These are phyloP conservation scores for Climacteris rufus DNA, from an alignment of 2,113 vertebrate genomes.

Conservation along the genomic window DNA sequence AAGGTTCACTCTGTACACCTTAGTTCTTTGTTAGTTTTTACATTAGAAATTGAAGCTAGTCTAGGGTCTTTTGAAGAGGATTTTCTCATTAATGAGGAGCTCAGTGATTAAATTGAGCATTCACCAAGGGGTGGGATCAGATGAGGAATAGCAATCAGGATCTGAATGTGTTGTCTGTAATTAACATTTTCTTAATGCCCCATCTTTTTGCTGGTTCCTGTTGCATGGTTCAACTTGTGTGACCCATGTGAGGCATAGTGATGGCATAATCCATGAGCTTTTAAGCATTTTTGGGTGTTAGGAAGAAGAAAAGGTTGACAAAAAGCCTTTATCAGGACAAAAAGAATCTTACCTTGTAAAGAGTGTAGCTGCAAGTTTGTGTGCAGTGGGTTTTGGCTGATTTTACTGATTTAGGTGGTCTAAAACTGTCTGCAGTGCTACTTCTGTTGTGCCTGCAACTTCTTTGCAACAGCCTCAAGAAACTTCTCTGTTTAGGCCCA, in stretches of 20 bases:
- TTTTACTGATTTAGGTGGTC: neutral
- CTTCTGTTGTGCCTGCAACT: no score
- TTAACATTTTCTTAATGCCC: accelerated
- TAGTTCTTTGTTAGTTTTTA: neutral
- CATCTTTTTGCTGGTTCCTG: neutral
- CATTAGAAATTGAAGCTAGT: neutral
- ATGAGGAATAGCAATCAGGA: neutral
- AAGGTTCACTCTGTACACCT: neutral
- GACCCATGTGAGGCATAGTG: neutral
- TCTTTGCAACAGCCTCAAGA: no score
- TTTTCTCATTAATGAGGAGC: neutral
- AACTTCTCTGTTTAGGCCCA: no score
- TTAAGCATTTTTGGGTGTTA: neutral
- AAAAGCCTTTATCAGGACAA: neutral
- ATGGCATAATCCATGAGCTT: neutral
- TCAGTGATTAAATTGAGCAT: neutral
- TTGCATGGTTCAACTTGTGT: neutral
- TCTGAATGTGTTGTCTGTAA: neutral
- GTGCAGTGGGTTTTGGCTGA: neutral
- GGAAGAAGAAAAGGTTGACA: neutral
- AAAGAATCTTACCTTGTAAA: neutral
- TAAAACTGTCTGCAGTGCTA: neutral
- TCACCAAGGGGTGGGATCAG: neutral
- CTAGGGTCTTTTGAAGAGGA: neutral
- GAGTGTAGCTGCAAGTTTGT: neutral